phyloP scores from a whole-genome alignment of 2,888 invertebrate genomes.

The Chorisops tibialis region DNA sequence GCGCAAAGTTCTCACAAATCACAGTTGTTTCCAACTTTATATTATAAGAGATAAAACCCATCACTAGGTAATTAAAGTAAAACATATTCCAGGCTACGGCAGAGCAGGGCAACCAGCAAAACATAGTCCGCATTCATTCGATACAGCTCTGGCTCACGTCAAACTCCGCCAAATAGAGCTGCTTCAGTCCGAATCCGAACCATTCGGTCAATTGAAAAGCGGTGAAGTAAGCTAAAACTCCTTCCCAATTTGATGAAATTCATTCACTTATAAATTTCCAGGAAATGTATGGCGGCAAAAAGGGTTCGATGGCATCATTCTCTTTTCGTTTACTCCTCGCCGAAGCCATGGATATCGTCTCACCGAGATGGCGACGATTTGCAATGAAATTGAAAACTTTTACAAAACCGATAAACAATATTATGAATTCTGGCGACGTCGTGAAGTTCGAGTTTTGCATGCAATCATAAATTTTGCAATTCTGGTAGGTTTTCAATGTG shows the following conservation, averaged over 20 bases:
- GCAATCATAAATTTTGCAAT: conserved; percentile 83
- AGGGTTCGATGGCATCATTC: conserved; percentile 90
- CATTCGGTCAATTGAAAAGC: conserved; percentile 83
- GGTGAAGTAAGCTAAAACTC: conserved; percentile 85
- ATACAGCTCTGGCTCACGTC: conserved; percentile 81
- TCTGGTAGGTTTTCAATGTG: too few relatives aligned
- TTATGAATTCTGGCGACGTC: conserved; percentile 72
- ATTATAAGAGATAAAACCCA: too few relatives aligned
- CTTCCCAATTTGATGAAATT: background rate
- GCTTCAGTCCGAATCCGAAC: conserved; percentile 77
- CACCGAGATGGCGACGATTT: conserved; percentile 45
- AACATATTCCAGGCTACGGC: conserved; percentile 54
- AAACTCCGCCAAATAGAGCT: conserved; percentile 75
- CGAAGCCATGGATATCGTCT: conserved; percentile 60
- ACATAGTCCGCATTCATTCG: conserved; percentile 81
- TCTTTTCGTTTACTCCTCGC: conserved; percentile 84
- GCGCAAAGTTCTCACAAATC: too few relatives aligned
- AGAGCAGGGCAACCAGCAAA: conserved; percentile 74
- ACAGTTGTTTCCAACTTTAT: too few relatives aligned
- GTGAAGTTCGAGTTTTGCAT: conserved; percentile 75
- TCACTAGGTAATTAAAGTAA: too few relatives aligned
- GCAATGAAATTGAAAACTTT: conserved; percentile 45
- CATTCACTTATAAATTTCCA: conserved; percentile 59
- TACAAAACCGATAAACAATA: conserved; percentile 35
- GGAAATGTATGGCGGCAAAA: conserved; percentile 75